A percentile compares a stretch with the other conserved stretches of the same genome.
These are phyloP conservation scores for Planococcus citri DNA, from an alignment of 1,140 invertebrate genomes.

Conservation along the genomic window DNA sequence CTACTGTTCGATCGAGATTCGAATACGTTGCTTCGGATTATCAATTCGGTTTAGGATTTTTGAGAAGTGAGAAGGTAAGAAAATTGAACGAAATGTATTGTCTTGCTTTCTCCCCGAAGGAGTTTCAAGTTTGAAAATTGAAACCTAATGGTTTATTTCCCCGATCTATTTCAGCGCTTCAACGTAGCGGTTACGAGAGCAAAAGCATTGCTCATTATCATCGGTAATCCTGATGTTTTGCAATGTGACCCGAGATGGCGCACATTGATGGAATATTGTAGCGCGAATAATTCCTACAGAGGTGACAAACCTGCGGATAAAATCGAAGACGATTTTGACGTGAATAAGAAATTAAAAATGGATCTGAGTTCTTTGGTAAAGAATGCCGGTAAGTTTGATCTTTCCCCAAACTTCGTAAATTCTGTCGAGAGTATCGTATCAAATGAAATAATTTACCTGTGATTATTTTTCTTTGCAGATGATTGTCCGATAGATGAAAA, in stretches of 20 bases:
- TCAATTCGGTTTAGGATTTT: conserved; percentile 58
- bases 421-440: too few relatives aligned
- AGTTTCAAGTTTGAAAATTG: background rate
- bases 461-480: background rate
- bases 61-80: background rate
- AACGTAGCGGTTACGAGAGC: conserved; percentile 76
- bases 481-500: background rate
- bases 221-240: conserved; percentile 63
- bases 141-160: background rate
- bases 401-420: background rate
- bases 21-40: conserved; percentile 36
- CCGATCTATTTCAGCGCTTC: conserved; percentile 42
- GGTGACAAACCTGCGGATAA: background rate
- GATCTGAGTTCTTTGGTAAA: background rate
- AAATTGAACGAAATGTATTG: too few relatives aligned
- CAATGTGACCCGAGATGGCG: conserved; percentile 46
- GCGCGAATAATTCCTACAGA: background rate
- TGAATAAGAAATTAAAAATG: background rate
- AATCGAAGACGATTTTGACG: background rate
- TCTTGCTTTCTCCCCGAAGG: too few relatives aligned
- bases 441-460: background rate
- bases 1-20: conserved; percentile 51
- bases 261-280: background rate
- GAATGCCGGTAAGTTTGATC: background rate
- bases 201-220: conserved; percentile 58